Evolutionary conservation across 2,888 invertebrate species (phyloP).

Genomic region (Sesamia inferens): DNA sequence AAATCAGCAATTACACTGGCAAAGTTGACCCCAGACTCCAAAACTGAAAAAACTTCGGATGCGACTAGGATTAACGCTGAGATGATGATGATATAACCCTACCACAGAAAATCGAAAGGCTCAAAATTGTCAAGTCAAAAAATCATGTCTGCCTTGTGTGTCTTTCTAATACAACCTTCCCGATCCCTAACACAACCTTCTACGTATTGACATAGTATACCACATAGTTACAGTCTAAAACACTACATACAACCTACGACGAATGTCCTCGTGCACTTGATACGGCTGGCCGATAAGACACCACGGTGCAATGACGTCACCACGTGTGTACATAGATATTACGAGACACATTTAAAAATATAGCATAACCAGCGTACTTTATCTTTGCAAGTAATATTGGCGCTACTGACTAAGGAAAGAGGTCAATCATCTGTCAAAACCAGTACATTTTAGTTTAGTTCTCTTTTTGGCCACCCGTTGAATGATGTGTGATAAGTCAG

Average conservation of each 20-base stretch:
- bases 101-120: neutral
- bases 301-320: conserved; percentile 52
- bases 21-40: too few relatives aligned
- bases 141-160: neutral
- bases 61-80: too few relatives aligned
- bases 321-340: conserved; percentile 44
- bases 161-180: neutral
- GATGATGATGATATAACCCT: too few relatives aligned
- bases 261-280: conserved; percentile 58
- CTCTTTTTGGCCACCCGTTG: neutral
- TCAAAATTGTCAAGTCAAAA: neutral
- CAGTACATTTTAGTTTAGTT: conserved; percentile 29
- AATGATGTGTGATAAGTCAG: conserved; percentile 2
- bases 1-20: too few relatives aligned
- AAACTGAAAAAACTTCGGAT: too few relatives aligned
- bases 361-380: conserved; percentile 5
- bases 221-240: conserved; percentile 24
- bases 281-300: conserved; percentile 57
- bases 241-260: conserved; percentile 8
- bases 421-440: conserved; percentile 29
- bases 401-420: conserved; percentile 18
- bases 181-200: neutral
- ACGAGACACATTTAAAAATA: conserved; percentile 41
- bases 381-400: conserved; percentile 13
- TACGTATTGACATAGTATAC: conserved; percentile 16